Conservation (phyloP, 2,888 invertebrate species). For the Xylota sylvarum region DNA sequence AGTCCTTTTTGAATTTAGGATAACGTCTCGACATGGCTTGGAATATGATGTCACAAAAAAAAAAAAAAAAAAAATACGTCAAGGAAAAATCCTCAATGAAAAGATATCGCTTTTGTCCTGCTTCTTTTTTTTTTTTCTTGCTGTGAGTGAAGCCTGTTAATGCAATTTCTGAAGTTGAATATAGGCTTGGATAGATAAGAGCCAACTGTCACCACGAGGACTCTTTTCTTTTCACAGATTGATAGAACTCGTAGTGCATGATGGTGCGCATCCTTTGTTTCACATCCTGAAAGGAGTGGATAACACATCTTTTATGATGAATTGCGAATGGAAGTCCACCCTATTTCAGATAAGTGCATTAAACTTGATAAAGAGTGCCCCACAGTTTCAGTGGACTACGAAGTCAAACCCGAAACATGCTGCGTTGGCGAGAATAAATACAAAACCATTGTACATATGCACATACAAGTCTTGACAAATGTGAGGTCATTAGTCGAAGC, state of each 20-base stretch:
- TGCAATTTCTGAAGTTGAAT: constrained; percentile 51
- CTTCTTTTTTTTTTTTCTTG: background rate
- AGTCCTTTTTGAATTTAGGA: constrained; percentile 40
- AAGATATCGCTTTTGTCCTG: constrained; percentile 7
- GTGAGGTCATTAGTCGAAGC: constrained; percentile 54
- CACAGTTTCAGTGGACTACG: background rate
- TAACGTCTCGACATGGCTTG: constrained; percentile 45
- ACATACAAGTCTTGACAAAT: constrained; percentile 16
- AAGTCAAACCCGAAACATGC: constrained; percentile 10
- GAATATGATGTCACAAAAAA: constrained; percentile 2
- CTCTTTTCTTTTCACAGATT: constrained; percentile 9
- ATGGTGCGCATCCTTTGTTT: constrained; percentile 12
- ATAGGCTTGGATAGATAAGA: constrained; percentile 13
- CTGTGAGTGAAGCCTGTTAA: constrained; percentile 26
- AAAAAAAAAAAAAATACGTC: constrained; percentile 4
- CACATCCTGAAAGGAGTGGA: constrained; percentile 1
- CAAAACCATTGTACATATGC: background rate
- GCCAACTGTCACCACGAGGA: constrained; percentile 1
- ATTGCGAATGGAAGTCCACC: background rate
- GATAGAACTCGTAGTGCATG: constrained; percentile 15
- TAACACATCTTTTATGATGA: background rate
- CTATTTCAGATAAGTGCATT: constrained; percentile 21
- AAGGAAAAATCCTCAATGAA: constrained; percentile 1
- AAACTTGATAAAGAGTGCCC: background rate
- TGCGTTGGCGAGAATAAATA: background rate